These are phyloP conservation scores for Neodiprion virginianus DNA, from an alignment of 1,140 invertebrate species.

Conservation along the genomic window DNA sequence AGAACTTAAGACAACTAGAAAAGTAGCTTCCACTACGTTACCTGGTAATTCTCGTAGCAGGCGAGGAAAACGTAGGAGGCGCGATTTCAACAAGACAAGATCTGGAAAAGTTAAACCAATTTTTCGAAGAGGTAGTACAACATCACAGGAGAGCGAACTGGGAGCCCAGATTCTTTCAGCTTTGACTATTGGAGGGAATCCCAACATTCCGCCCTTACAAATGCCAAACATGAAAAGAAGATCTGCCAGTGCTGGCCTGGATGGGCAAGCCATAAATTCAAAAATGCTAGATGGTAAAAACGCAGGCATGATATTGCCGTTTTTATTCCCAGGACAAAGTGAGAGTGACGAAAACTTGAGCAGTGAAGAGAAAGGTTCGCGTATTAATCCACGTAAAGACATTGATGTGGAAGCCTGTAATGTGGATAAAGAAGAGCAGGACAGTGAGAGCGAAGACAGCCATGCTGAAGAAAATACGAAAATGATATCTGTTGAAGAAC, in stretches of 20 bases:
- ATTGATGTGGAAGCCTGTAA: conserved; percentile 63
- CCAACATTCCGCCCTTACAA: conserved; percentile 56
- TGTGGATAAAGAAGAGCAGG: conserved; percentile 48
- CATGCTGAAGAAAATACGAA: conserved; percentile 61
- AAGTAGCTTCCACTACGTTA: conserved; percentile 56
- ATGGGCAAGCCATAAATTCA: conserved; percentile 57
- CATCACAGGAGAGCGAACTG: conserved; percentile 80
- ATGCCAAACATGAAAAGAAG: conserved; percentile 66
- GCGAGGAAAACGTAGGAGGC: conserved; percentile 39
- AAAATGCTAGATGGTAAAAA: conserved; percentile 64
- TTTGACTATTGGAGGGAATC: conserved; percentile 55
- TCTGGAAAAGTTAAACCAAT: conserved; percentile 58
- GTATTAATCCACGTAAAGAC: conserved; percentile 61
- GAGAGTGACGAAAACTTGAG: conserved; percentile 60
- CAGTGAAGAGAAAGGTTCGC: conserved; percentile 61
- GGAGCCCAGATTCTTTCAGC: conserved; percentile 66
- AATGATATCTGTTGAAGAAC: conserved; percentile 44
- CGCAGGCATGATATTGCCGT: conserved; percentile 63
- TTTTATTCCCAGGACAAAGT: conserved; percentile 61
- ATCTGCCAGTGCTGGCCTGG: conserved; percentile 60
- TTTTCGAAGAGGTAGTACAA: conserved; percentile 74
- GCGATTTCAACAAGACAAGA: conserved; percentile 51
- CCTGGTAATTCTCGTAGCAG: conserved; percentile 49
- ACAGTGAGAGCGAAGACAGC: conserved; percentile 60
- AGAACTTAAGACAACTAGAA: conserved; percentile 76